These are phyloP conservation scores for Girardia tigrina DNA, from an alignment of 2,888 invertebrate species.

Conservation along the genomic window DNA sequence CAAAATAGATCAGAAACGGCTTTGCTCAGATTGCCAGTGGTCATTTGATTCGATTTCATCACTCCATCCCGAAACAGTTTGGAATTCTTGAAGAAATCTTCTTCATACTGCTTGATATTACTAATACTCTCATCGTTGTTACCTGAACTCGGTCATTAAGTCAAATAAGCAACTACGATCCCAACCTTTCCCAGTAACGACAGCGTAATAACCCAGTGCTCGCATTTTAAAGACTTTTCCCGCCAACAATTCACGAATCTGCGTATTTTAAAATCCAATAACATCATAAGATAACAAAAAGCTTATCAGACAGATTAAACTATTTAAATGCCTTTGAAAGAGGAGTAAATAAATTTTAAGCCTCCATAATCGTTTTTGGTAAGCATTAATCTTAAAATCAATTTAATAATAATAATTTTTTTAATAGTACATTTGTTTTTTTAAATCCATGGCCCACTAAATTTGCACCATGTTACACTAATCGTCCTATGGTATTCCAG, in stretches of 20 bases:
- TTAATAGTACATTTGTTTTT: no score
- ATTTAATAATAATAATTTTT: no score
- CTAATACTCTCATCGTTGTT: conserved; percentile 81
- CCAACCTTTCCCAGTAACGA: conserved; percentile 80
- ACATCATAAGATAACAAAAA: no score
- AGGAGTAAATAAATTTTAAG: no score
- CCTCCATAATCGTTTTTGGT: no score
- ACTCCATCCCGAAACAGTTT: conserved; percentile 71
- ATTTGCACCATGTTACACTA: no score
- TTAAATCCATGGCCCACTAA: no score
- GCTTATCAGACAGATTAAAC: no score
- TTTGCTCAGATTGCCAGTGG: conserved; percentile 69
- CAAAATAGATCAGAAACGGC: conserved; percentile 97
- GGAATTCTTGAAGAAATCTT: conserved; percentile 78
- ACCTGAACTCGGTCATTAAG: conserved; percentile 40
- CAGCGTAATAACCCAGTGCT: conserved; percentile 94
- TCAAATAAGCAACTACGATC: neutral
- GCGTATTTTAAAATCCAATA: no score
- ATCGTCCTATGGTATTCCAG: no score
- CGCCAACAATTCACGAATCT: conserved; percentile 62
- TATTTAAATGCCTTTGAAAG: no score
- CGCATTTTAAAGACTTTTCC: conserved; percentile 97
- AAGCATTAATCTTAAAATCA: no score
- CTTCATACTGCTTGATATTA: conserved; percentile 81
- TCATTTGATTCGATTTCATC: conserved; percentile 56